phyloP scores from a whole-genome alignment of 2,797 vertebrate species.

The Oceanodroma leucorhoa region DNA sequence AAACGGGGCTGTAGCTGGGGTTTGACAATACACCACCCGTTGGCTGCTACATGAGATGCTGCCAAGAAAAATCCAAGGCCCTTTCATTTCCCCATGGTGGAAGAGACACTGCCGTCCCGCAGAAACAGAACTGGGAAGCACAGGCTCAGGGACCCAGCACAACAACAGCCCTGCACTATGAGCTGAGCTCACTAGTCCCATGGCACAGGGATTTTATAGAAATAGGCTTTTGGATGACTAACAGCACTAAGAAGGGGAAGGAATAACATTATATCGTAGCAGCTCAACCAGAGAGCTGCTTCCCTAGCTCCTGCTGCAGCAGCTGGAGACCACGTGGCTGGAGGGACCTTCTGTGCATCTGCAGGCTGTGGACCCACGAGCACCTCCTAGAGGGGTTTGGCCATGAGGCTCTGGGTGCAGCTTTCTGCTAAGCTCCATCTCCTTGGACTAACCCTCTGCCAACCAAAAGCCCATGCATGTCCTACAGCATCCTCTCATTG shows the following conservation, averaged over 20 bases:
- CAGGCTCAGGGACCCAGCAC: background rate
- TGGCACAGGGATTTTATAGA: background rate
- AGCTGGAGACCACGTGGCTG: background rate
- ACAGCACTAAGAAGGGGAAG: background rate
- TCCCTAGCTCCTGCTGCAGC: background rate
- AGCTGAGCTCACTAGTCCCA: background rate
- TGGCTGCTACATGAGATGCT: background rate
- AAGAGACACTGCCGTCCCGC: background rate
- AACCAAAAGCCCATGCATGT: background rate
- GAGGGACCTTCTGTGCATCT: background rate
- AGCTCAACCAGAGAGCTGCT: background rate
- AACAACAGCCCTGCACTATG: background rate
- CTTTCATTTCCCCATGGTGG: background rate
- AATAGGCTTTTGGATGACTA: background rate
- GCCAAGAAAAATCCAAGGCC: background rate
- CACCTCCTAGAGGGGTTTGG: background rate
- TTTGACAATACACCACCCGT: background rate
- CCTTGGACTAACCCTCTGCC: background rate
- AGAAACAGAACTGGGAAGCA: background rate
- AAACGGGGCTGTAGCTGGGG: background rate
- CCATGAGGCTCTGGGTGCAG: background rate
- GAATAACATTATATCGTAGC: background rate
- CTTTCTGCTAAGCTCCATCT: background rate
- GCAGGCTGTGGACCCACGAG: background rate
- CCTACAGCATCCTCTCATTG: background rate